Conservation (phyloP, 2,888 invertebrate genomes). For the Melipona bicolor region DNA sequence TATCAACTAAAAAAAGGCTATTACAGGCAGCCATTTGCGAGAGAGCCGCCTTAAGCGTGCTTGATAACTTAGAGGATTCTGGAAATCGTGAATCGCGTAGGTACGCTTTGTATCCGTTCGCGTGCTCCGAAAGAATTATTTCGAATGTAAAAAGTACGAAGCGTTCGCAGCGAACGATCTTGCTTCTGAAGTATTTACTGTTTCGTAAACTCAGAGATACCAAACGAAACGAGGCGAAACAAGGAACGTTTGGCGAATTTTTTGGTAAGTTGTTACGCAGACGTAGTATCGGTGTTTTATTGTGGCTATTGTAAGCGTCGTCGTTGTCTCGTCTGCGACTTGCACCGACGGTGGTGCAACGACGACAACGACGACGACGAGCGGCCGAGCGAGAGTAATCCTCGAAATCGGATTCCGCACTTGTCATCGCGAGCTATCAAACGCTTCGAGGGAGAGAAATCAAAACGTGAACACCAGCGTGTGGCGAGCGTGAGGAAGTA, state of each 20-base stretch:
- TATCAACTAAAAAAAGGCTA: conserved; percentile 36
- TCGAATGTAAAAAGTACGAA: neutral
- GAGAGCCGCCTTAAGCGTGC: conserved; percentile 40
- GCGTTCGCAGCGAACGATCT: conserved; percentile 28
- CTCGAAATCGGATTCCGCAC: conserved; percentile 17
- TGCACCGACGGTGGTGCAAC: neutral
- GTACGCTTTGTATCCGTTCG: conserved; percentile 47
- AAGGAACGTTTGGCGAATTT: conserved; percentile 17
- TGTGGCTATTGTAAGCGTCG: conserved; percentile 4
- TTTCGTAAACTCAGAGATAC: conserved; percentile 26
- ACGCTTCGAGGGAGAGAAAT: conserved; percentile 3
- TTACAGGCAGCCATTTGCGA: conserved; percentile 35
- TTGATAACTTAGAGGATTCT: conserved; percentile 55
- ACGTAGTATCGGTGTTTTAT: neutral
- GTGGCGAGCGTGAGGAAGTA: conserved; percentile 36
- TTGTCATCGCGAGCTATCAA: conserved; percentile 16
- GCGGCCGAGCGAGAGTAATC: conserved; percentile 21
- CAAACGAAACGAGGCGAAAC: conserved; percentile 17
- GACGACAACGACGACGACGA: neutral
- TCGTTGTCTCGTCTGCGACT: neutral
- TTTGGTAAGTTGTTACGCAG: conserved; percentile 25
- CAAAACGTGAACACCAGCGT: conserved; percentile 10
- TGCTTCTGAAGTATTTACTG: conserved; percentile 39
- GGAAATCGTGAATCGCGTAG: conserved; percentile 47
- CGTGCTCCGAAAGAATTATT: conserved; percentile 46